Conservation (phyloP, 2,113 vertebrate genomes). For the Heliornis fulica region DNA sequence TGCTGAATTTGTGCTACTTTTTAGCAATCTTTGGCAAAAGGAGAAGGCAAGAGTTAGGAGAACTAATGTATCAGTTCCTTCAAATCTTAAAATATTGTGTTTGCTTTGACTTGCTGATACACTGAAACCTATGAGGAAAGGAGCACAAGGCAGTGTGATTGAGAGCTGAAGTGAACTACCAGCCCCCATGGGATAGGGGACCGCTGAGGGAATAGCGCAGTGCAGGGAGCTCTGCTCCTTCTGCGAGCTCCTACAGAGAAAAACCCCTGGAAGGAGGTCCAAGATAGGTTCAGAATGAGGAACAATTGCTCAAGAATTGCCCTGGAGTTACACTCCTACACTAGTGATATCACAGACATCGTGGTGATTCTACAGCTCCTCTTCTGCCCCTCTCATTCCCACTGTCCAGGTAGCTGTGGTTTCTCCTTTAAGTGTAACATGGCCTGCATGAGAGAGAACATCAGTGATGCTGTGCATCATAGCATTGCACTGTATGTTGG, state of each 20-base stretch:
- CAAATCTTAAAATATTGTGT: not conserved
- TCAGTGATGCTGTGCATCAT: fast-evolving
- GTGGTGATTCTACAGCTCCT: not conserved
- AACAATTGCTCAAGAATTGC: fast-evolving
- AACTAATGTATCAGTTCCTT: not conserved
- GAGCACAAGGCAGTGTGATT: not conserved
- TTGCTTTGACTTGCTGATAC: not conserved
- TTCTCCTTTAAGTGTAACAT: not conserved
- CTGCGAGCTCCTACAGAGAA: not conserved
- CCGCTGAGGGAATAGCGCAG: fast-evolving
- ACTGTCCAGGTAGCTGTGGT: not conserved
- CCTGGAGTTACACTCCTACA: not conserved
- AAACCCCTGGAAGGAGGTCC: not conserved
- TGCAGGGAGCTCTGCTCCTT: not conserved
- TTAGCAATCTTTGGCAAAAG: not conserved
- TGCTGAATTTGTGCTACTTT: not conserved
- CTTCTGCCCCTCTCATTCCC: not conserved
- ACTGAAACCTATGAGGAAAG: not conserved
- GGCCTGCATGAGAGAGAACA: not conserved
- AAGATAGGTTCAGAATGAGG: not conserved
- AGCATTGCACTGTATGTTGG: not conserved
- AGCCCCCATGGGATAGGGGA: fast-evolving
- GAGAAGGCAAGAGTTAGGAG: not conserved
- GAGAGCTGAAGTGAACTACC: not conserved
- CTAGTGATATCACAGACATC: not conserved